Conservation (phyloP, 2,888 invertebrate genomes). For the Oxytorus armatus region DNA sequence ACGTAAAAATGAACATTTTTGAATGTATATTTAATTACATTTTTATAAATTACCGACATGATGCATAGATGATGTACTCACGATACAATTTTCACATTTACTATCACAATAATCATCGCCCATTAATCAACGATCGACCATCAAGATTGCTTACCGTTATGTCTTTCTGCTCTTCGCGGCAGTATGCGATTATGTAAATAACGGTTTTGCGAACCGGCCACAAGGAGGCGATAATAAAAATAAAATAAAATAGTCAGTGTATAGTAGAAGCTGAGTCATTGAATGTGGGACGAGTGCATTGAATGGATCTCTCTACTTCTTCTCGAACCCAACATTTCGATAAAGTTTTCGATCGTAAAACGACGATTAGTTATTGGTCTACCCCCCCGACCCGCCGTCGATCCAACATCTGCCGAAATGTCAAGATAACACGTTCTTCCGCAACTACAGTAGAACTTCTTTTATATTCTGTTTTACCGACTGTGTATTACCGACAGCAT, state of each 20-base stretch:
- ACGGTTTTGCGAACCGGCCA: conserved; percentile 58
- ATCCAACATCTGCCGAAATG: no score
- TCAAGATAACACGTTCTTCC: no score
- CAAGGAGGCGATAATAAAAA: conserved; percentile 44
- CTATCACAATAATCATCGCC: conserved; percentile 25
- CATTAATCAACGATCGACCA: conserved; percentile 53
- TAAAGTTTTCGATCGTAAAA: conserved; percentile 44
- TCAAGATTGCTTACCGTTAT: conserved; percentile 62
- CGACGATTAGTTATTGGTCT: conserved; percentile 33
- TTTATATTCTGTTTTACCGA: no score
- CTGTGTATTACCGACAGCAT: no score
- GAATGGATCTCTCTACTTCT: conserved; percentile 6
- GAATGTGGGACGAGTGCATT: conserved; percentile 47
- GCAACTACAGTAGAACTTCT: no score
- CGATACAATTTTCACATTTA: conserved; percentile 3
- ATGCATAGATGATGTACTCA: not conserved
- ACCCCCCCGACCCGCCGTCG: no score
- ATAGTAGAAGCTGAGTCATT: no score
- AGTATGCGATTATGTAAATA: conserved; percentile 67
- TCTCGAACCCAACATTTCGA: conserved; percentile 12
- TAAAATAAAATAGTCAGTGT: not conserved
- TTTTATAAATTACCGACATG: not conserved
- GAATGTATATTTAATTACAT: no score
- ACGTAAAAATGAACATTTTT: no score
- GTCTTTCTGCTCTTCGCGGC: conserved; percentile 30